Percentiles rank a stretch among this genome's conserved stretches.
Conservation (phyloP, 2,113 vertebrate genomes). For the Regulus satrapa region DNA sequence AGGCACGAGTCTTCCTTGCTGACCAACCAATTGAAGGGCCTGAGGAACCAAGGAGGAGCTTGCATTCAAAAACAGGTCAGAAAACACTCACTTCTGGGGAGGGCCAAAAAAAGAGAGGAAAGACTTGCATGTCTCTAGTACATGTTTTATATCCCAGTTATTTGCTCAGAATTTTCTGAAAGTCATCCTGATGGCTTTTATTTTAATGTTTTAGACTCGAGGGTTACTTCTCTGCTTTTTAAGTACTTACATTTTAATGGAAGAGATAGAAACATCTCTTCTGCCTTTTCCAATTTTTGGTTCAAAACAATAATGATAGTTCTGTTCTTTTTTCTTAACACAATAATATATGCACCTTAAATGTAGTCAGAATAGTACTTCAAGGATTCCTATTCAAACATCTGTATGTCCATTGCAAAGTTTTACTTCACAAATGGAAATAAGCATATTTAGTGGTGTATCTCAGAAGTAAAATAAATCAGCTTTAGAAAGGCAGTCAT, state of each 20-base stretch:
- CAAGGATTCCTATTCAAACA: neutral
- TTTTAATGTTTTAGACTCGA: neutral
- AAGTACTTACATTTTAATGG: neutral
- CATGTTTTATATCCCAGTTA: neutral
- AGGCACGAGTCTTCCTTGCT: conserved; percentile 91
- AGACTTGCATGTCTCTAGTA: neutral
- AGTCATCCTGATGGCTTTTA: neutral
- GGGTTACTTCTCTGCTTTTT: neutral
- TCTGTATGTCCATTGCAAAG: neutral
- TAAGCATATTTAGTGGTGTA: neutral
- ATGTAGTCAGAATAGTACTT: neutral
- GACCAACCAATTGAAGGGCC: conserved; percentile 96
- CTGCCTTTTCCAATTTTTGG: neutral
- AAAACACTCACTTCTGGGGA: neutral
- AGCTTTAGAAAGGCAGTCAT: neutral
- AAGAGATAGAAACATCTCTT: neutral
- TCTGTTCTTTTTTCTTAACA: neutral
- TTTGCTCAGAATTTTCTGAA: neutral
- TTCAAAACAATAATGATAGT: neutral
- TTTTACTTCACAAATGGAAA: neutral
- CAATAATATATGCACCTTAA: rapidly evolving
- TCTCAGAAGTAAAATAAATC: neutral
- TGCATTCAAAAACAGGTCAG: conserved; percentile 87
- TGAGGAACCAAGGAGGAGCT: conserved; percentile 87
- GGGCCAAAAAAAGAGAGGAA: neutral